phyloP scores from a whole-genome alignment of 2,888 invertebrate species.

The Tetheella fluctuosa region DNA sequence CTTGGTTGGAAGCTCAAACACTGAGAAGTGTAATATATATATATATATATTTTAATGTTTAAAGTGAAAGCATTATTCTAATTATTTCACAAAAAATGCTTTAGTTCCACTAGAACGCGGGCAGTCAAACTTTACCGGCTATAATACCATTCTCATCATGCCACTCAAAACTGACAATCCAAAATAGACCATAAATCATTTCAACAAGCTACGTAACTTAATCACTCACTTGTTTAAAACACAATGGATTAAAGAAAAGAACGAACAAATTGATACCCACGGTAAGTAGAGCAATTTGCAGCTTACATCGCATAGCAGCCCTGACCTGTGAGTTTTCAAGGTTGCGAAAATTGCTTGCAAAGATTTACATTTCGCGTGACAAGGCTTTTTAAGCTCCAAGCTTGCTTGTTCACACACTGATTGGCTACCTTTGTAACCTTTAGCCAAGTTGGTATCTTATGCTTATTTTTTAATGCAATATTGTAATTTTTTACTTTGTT shows the following conservation, averaged over 20 bases:
- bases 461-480: not conserved
- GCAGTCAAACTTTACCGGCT: no score
- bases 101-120: no score
- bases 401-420: slow-evolving; percentile 4
- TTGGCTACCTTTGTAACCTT: slow-evolving; percentile 5
- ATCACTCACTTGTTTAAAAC: slow-evolving; percentile 9
- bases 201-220: not conserved
- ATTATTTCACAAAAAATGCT: no score
- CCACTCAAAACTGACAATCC: not conserved
- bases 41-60: no score
- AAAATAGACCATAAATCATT: slow-evolving; percentile 1
- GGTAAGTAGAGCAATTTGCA: slow-evolving; percentile 33
- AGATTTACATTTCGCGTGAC: slow-evolving; percentile 30
- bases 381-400: not conserved
- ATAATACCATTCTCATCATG: no score
- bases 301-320: slow-evolving; percentile 40
- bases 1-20: no score
- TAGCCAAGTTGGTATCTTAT: not conserved
- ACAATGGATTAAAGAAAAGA: slow-evolving; percentile 19
- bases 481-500: not conserved
- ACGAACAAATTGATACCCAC: slow-evolving; percentile 10
- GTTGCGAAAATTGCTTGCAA: slow-evolving; percentile 49
- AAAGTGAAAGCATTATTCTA: no score
- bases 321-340: slow-evolving; percentile 61
- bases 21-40: no score